Evolutionary conservation across 1,140 invertebrate genomes (phyloP).

Genomic region (Saccostrea echinata): DNA sequence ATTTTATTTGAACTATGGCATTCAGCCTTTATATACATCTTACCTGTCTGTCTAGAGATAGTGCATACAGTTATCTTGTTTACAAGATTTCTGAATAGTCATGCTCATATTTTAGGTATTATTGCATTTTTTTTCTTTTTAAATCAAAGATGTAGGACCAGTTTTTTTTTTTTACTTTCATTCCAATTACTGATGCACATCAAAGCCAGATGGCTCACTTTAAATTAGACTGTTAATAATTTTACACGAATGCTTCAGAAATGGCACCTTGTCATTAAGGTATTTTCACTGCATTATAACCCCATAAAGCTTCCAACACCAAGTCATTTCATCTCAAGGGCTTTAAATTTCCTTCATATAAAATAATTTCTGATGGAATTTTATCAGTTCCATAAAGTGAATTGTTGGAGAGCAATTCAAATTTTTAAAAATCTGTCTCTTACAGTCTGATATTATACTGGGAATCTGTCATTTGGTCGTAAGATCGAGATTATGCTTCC

Average conservation of each 20-base stretch:
- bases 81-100: neutral
- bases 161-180: neutral
- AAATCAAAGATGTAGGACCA: neutral
- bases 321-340: conserved; percentile 7
- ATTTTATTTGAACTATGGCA: neutral
- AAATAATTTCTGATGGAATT: conserved; percentile 18
- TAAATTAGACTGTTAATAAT: neutral
- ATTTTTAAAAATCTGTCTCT: neutral
- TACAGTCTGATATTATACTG: neutral
- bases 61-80: neutral
- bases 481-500: neutral
- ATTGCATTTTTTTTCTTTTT: neutral
- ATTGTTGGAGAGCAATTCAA: conserved; percentile 16
- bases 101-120: neutral
- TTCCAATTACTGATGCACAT: neutral
- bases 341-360: conserved; percentile 25
- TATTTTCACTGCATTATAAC: conserved; percentile 17
- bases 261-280: neutral
- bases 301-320: neutral
- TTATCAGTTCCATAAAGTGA: conserved; percentile 16
- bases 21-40: neutral
- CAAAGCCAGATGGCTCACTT: conserved; percentile 5
- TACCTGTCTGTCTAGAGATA: neutral
- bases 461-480: neutral
- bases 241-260: conserved; percentile 2